Conservation (phyloP, 2,888 invertebrate species). For the Tetragonisca angustula region DNA sequence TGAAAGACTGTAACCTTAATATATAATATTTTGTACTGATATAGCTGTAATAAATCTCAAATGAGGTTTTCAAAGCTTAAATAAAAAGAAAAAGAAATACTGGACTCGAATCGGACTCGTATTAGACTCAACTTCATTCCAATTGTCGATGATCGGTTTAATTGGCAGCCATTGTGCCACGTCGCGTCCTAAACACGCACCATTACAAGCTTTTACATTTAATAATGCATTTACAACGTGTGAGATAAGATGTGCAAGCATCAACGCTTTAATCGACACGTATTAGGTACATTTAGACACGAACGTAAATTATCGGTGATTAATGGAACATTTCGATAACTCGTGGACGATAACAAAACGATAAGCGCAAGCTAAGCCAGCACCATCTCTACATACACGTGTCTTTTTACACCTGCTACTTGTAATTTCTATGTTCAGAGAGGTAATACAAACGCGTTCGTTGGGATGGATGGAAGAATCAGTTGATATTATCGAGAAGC, state of each 20-base stretch:
- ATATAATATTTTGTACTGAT: too few relatives aligned
- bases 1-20: too few relatives aligned
- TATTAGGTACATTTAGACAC: background rate
- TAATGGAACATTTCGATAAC: slow-evolving; percentile 50
- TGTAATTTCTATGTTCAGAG: background rate
- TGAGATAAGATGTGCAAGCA: slow-evolving; percentile 16
- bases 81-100: too few relatives aligned
- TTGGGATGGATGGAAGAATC: background rate
- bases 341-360: slow-evolving; percentile 21
- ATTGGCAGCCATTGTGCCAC: slow-evolving; percentile 29
- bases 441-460: background rate
- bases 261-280: slow-evolving; percentile 52
- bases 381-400: background rate
- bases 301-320: slow-evolving; percentile 49
- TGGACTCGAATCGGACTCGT: background rate
- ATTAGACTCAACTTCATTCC: background rate
- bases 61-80: too few relatives aligned
- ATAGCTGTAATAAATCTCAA: too few relatives aligned
- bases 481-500: background rate
- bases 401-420: background rate
- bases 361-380: background rate
- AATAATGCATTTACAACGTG: slow-evolving; percentile 30
- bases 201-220: slow-evolving; percentile 44
- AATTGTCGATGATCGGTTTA: slow-evolving; percentile 2
- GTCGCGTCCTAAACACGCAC: slow-evolving; percentile 14